Conservation (phyloP, 2,797 vertebrate species). For the Arrhamphus sclerolepis region DNA sequence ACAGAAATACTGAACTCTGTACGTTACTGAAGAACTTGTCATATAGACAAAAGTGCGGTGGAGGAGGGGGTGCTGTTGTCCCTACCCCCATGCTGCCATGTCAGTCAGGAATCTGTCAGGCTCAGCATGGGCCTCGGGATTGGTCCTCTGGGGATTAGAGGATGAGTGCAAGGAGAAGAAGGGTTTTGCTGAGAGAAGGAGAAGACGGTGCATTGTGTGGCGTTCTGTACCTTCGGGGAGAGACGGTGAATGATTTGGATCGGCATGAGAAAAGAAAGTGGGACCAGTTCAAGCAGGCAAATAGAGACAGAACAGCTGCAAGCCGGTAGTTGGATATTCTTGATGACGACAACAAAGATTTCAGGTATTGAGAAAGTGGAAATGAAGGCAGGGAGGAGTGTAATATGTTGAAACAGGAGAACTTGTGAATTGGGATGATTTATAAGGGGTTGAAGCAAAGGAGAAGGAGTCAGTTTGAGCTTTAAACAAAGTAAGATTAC, state of each 20-base stretch:
- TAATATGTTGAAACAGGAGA: conserved; percentile 36
- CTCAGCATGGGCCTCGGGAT: conserved; percentile 49
- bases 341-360: conserved; percentile 6
- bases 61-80: conserved; percentile 32
- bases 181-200: conserved; percentile 23
- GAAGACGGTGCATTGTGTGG: conserved; percentile 24
- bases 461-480: conserved; percentile 9
- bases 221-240: conserved; percentile 16
- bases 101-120: conserved; percentile 40
- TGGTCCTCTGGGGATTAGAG: conserved; percentile 51
- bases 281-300: conserved; percentile 19
- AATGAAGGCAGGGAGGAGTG: conserved; percentile 37
- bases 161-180: conserved; percentile 47
- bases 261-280: conserved; percentile 5
- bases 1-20: conserved; percentile 8
- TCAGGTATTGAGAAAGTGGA: conserved; percentile 33
- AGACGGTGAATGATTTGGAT: conserved; percentile 7
- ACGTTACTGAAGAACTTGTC: conserved; percentile 59
- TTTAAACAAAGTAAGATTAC: conserved; percentile 12
- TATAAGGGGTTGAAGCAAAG: conserved; percentile 6
- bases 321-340: not conserved
- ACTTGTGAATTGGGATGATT: conserved; percentile 30
- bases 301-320: not conserved
- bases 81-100: conserved; percentile 46
- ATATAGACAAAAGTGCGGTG: conserved; percentile 45